Evolutionary conservation across 1,140 invertebrate species (phyloP), one percentile per base, ranked within the genome.

Genomic region (Leptoteleia sp.): DNA sequence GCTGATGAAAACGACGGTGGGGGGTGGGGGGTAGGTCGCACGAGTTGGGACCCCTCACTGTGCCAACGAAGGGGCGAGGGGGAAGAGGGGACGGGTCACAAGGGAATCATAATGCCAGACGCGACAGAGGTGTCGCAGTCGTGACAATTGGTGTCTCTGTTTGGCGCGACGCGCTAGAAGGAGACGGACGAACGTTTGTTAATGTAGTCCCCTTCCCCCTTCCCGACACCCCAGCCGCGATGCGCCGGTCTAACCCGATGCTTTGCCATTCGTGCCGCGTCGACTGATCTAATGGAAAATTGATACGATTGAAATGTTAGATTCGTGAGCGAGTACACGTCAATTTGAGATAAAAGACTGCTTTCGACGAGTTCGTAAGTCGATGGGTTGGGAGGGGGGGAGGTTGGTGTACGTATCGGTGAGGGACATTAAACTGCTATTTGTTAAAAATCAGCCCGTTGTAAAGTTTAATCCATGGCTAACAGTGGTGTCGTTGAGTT

Each of bases 161-260:
- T 81, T 81, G n/a, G n/a, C 59, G 71, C 70, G 79, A 81, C 80
- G 79, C 77, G 82, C 80, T 31, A 68, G 72, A 64, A 59, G 43
- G 61, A 64, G 50, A 47, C 22, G 12, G 11, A 54, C 38, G 54
- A 45, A 61, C 25, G 72, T 70, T 65, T 40, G 31, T 43, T 73
- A 76, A 84, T 83, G n/a, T 76, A 71, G 68, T 37, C 70, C 54
- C 25, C 7, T 12, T 4, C 8, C n/a, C 45, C 4, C 16, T 9
- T 35, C 47, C 1, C 12, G n/a, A 5, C 1, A 25, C 43, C 9
- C 13, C 47, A n/a, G n/a, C n/a, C n/a, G 16, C 48, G 38, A 57
- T 52, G 29, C 62, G 55, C 35, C 25, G 35, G 25, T 12, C 12
- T 42, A 70, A 70, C 64, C 48, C n/a, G 57, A 37, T 52, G 57